These are phyloP conservation scores for Erythrocercus mccallii DNA, from an alignment of 2,113 vertebrate genomes.

Conservation along the genomic window DNA sequence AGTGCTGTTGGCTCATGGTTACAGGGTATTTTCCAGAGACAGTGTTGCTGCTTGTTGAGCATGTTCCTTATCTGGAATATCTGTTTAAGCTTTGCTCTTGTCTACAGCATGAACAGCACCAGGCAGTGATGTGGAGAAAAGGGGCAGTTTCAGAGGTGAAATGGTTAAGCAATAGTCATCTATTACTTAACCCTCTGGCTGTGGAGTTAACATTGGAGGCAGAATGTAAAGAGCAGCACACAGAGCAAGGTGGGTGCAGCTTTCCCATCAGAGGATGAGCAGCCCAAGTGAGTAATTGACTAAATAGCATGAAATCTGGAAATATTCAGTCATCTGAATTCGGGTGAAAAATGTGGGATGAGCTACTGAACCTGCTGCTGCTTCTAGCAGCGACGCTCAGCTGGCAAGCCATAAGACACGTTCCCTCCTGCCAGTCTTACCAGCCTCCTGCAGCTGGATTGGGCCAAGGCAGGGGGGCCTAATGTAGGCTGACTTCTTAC, in stretches of 20 bases:
- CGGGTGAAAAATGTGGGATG: slow-evolving; percentile 23
- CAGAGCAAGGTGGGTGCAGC: background rate
- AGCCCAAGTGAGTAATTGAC: background rate
- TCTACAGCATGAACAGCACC: background rate
- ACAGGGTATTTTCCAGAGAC: background rate
- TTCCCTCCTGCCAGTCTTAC: background rate
- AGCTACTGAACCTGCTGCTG: slow-evolving; percentile 17
- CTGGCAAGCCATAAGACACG: fast-evolving
- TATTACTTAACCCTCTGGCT: background rate
- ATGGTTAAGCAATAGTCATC: background rate
- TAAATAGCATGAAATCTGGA: slow-evolving; percentile 43
- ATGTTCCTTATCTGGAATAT: background rate
- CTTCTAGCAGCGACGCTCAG: background rate
- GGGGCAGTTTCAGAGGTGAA: background rate
- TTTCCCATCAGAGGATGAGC: background rate
- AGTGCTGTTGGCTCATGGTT: background rate
- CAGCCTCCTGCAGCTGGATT: background rate
- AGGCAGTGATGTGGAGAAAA: background rate
- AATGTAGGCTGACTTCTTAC: background rate
- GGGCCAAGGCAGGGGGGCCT: background rate
- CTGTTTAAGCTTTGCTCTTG: background rate
- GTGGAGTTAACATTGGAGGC: background rate
- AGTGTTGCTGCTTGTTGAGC: background rate
- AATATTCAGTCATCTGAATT: slow-evolving; percentile 25
- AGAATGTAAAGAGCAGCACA: background rate